Evolutionary conservation across 2,797 vertebrate species (phyloP).

Genomic region (Gallinago nigripennis): DNA sequence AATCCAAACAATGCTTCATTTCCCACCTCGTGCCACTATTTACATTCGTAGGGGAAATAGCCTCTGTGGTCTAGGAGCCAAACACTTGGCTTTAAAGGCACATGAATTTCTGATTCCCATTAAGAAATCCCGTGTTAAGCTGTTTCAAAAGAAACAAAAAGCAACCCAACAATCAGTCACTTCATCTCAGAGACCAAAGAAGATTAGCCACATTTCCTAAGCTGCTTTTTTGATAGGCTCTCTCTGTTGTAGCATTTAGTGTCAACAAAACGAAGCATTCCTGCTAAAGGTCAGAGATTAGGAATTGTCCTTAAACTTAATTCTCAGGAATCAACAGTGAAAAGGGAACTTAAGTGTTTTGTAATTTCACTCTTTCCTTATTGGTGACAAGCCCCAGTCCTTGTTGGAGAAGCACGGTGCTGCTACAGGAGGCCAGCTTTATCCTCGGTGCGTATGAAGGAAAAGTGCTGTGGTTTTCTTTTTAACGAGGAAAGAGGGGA

Average conservation of each 20-base stretch:
- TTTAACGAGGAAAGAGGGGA: background rate
- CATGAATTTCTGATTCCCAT: slow-evolving; percentile 9
- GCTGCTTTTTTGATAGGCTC: background rate
- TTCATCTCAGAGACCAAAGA: slow-evolving; percentile 45
- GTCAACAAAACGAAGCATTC: background rate
- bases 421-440: background rate
- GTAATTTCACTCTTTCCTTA: background rate
- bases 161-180: slow-evolving; percentile 12
- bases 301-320: slow-evolving; percentile 15
- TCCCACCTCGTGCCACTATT: slow-evolving; percentile 28
- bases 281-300: background rate
- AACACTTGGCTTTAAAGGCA: slow-evolving; percentile 38
- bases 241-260: background rate
- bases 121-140: slow-evolving; percentile 36
- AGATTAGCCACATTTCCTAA: background rate
- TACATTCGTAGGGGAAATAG: background rate
- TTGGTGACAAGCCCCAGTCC: background rate
- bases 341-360: background rate
- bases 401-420: background rate
- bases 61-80: background rate
- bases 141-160: slow-evolving; percentile 36
- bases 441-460: background rate
- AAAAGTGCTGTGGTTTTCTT: background rate
- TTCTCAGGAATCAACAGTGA: background rate
- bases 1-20: slow-evolving; percentile 8